phyloP scores from a whole-genome alignment of 2,797 vertebrate species.

The Pseudotriccus pelzelni region DNA sequence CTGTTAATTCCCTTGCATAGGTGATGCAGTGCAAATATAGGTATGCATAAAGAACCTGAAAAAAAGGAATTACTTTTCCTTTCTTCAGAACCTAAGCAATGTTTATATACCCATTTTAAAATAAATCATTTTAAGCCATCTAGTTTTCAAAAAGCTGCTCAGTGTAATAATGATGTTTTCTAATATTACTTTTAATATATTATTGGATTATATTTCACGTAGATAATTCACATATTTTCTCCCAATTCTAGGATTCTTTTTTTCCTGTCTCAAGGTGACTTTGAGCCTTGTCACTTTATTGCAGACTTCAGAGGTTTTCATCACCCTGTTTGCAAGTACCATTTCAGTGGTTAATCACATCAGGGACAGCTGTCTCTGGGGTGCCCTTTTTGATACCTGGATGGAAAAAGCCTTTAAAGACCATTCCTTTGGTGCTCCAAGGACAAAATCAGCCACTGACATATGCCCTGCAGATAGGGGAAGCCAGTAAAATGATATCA shows the following conservation, averaged over 20 bases:
- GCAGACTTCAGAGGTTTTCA: constrained; percentile 27
- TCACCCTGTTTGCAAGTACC: constrained; percentile 61
- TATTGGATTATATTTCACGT: background rate
- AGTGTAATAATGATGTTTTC: background rate
- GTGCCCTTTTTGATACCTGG: background rate
- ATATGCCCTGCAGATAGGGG: background rate
- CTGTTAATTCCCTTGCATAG: constrained; percentile 22
- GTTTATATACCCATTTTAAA: background rate
- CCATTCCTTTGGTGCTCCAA: constrained; percentile 11
- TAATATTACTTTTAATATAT: background rate
- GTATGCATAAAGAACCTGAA: background rate
- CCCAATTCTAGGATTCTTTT: background rate
- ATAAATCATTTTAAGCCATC: background rate
- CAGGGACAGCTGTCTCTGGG: constrained; percentile 32
- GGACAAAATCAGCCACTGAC: background rate
- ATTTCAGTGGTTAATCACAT: constrained; percentile 48
- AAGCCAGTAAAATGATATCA: constrained; percentile 12
- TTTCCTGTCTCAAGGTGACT: constrained; percentile 37
- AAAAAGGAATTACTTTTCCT: background rate
- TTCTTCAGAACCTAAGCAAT: background rate
- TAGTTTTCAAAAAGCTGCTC: background rate
- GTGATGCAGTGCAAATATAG: background rate
- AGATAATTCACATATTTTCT: background rate
- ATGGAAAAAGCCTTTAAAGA: background rate
- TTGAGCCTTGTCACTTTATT: constrained; percentile 52